Base-by-base conservation (phyloP, 1,140 invertebrate species). In the Eurosta solidaginis region DNA sequence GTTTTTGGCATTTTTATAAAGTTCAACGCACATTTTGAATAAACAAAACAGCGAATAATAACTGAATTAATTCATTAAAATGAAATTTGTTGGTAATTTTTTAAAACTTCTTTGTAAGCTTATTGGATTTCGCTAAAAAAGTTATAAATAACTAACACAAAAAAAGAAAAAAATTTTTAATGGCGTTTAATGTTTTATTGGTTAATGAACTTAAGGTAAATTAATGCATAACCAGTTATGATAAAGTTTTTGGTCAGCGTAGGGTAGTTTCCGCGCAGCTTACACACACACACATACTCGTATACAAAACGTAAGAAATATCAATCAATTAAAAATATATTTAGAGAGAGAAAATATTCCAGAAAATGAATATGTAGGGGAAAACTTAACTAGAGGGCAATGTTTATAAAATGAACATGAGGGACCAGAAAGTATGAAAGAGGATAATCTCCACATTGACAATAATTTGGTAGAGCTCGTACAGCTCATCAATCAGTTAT, bases 31-130 rank as follows among this genome's bases (percentile, higher is more conserved):
- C 29, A 40, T 40, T 68, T 68, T 68, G 22, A 68, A 42, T 42
- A 68, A 75, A 75, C 44, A 47, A 75, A 25, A 47, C 22, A 25
- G 25, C n/a, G n/a, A n/a, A n/a, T n/a, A 33, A 75, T 75, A 75
- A 75, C 44, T 45, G 20, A 75, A 75, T 75, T 75, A 75, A 75
- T 47, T 75, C 74, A 75, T 75, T 75, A 75, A 75, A 50, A 75
- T 12, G 22, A 50, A 49, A 75, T 68, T 68, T 68, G 59, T 68
- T 40, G 59, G 22, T 68, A 29, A 68, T 68, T 20, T 36, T 63
- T 63, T 63, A 17, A 10, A 9, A 6, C 9, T 17, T 27, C 54
- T 20, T 17, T 12, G 29, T 36, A 17, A 5, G 52, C 14, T 44
- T 20, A 27, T 14, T 36, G 54, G 54, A 3, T 36, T 63, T n/a